Evolutionary conservation across 2,888 invertebrate genomes (phyloP).

Genomic region (Aspidiotus rigidus): DNA sequence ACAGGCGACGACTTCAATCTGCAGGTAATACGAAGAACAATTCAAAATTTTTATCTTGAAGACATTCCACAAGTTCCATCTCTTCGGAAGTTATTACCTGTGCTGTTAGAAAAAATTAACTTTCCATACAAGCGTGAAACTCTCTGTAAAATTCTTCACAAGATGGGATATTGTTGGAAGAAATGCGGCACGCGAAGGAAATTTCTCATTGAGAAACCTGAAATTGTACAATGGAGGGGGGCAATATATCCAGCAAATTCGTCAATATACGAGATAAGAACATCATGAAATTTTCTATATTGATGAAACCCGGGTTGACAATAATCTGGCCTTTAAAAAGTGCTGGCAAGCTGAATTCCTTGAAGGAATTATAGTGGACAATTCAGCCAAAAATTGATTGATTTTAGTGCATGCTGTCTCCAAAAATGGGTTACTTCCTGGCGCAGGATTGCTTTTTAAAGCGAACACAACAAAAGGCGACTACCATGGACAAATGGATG

Average conservation of each 20-base stretch:
- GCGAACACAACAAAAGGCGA: conserved; percentile 17
- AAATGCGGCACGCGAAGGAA: too few relatives aligned
- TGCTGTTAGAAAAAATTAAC: too few relatives aligned
- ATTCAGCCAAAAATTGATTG: conserved; percentile 13
- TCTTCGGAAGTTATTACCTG: too few relatives aligned
- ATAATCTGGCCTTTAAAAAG: conserved; percentile 14
- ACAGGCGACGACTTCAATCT: too few relatives aligned
- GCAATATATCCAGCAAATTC: conserved; percentile 5
- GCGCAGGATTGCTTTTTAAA: neutral
- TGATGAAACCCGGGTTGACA: conserved; percentile 15
- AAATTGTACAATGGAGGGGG: neutral
- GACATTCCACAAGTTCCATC: too few relatives aligned
- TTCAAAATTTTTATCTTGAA: too few relatives aligned
- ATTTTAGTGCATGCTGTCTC: conserved; percentile 8
- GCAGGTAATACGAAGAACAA: too few relatives aligned
- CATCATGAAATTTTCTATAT: neutral
- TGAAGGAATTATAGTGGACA: neutral
- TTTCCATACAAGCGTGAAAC: too few relatives aligned
- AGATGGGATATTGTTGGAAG: too few relatives aligned
- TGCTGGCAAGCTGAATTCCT: conserved; percentile 10
- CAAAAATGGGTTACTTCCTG: conserved; percentile 4
- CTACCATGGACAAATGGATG: too few relatives aligned
- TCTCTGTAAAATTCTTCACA: too few relatives aligned
- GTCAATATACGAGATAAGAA: conserved; percentile 7
- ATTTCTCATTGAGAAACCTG: neutral